A percentile compares a stretch with the other conserved stretches of the same genome.
These are phyloP conservation scores for Rhagologus leucostigma DNA, from an alignment of 2,113 vertebrate genomes.

Conservation along the genomic window DNA sequence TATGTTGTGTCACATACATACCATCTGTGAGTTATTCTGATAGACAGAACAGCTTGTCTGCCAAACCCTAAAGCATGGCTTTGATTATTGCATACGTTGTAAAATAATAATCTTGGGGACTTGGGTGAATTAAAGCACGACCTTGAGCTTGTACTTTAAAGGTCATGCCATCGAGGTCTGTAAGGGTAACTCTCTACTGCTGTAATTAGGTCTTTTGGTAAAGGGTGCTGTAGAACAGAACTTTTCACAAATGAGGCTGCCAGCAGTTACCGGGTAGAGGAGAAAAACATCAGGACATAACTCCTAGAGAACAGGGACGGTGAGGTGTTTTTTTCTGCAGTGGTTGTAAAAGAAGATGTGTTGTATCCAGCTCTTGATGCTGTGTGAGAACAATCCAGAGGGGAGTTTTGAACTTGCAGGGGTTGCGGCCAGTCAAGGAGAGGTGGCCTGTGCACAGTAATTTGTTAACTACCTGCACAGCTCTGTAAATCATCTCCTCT, in stretches of 20 bases:
- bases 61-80: slow-evolving; percentile 58
- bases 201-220: slow-evolving; percentile 19
- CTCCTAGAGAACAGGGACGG: not conserved
- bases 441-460: not conserved
- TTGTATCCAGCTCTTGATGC: not conserved
- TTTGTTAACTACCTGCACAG: not conserved
- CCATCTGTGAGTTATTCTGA: slow-evolving; percentile 72
- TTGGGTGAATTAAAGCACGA: slow-evolving; percentile 14
- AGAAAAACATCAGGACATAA: not conserved
- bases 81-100: slow-evolving; percentile 42
- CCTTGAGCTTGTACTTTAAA: slow-evolving; percentile 43
- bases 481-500: not conserved
- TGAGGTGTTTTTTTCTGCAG: not conserved
- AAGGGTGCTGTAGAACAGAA: not conserved
- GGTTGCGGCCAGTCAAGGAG: not conserved
- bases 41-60: slow-evolving; percentile 70
- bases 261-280: not conserved
- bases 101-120: slow-evolving; percentile 43
- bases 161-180: not conserved
- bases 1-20: slow-evolving; percentile 71
- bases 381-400: not conserved
- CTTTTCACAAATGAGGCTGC: slow-evolving; percentile 21
- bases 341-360: not conserved
- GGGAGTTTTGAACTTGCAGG: not conserved
- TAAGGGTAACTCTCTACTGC: not conserved